Base-by-base conservation (phyloP, 2,888 invertebrate species). In the Parelbella ahira region DNA sequence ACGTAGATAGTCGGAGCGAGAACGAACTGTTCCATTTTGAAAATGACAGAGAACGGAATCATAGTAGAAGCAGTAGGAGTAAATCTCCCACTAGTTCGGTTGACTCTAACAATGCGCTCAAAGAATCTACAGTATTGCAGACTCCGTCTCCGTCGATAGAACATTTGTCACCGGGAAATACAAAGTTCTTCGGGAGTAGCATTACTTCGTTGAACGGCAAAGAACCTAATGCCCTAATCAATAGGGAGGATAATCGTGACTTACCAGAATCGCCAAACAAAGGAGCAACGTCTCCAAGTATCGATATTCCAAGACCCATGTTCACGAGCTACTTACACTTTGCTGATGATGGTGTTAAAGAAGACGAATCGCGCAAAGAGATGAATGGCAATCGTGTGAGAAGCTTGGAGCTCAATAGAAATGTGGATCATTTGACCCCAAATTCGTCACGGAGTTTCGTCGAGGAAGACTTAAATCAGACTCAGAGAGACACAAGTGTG, bases 1-100 rank as follows among this genome's bases (percentile, higher is more conserved):
- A 84, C 54, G 91, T 91, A 50, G 90, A 95, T 23, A 94, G 93
- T 58, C 90, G 91, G 45, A 93, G 94, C 65, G 95, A 96, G 58
- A 89, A 89, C 15, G 93, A 93, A 47, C 81, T 91, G 39, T 86
- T 87, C 43, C 87, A 84, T 47, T 86, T 87, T 41, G 87, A 87
- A 57, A 76, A 67, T 8, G 87, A 86, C 39, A 86, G 80, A 54
- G 83, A 86, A 1, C 66, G 81, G 46, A 51, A 79, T n/a, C 81
- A 77, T 0, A 78, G 76, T 48, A 58, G 77, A 1, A 77, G 64
- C 18, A 77, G 78, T 33, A 67, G 84, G 44, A 84, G 86, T 37
- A 86, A 83, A 58, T 87, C 87, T 4, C 87, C 87, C 0, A 75
- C 84, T 1, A 83, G 74, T 20, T 87, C 87, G 0, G 63, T 83